Percentiles rank a stretch among this genome's conserved stretches.
phyloP scores from a whole-genome alignment of 2,113 vertebrate genomes.

The Condylura cristata region DNA sequence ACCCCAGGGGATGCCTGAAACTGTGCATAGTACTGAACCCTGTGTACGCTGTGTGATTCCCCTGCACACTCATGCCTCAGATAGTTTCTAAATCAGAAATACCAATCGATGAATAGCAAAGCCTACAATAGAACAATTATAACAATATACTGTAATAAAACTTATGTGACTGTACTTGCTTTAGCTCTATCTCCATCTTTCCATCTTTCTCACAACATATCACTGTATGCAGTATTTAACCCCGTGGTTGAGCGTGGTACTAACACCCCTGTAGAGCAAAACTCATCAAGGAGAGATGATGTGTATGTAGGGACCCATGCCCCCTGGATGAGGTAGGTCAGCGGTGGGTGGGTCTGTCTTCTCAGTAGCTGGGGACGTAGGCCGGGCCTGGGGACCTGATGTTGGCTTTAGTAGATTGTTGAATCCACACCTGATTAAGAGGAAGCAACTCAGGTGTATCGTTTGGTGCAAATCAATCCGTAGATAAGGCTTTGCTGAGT shows the following conservation, averaged over 20 bases:
- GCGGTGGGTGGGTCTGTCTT: fast-evolving
- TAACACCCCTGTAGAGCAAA: no score
- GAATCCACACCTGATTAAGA: background rate
- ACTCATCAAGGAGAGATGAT: no score
- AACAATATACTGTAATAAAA: background rate
- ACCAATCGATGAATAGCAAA: background rate
- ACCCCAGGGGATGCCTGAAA: background rate
- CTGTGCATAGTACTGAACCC: background rate
- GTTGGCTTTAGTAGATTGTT: background rate
- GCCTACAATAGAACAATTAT: background rate
- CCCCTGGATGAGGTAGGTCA: background rate
- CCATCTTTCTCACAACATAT: background rate
- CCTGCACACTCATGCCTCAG: background rate
- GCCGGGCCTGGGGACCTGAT: background rate
- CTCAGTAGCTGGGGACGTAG: background rate
- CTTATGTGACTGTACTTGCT: background rate
- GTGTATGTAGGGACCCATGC: background rate
- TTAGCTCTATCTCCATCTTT: background rate
- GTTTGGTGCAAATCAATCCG: background rate
- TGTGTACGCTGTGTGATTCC: background rate
- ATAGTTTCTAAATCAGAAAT: background rate
- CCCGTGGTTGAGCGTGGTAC: no score
- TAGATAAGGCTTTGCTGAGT: background rate
- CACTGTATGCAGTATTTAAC: background rate
- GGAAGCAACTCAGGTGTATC: background rate